Evolutionary conservation across 30 jellyfish, hydroid and myxozoan species (phyloP).

Genomic region (Turritopsis dohrnii): DNA sequence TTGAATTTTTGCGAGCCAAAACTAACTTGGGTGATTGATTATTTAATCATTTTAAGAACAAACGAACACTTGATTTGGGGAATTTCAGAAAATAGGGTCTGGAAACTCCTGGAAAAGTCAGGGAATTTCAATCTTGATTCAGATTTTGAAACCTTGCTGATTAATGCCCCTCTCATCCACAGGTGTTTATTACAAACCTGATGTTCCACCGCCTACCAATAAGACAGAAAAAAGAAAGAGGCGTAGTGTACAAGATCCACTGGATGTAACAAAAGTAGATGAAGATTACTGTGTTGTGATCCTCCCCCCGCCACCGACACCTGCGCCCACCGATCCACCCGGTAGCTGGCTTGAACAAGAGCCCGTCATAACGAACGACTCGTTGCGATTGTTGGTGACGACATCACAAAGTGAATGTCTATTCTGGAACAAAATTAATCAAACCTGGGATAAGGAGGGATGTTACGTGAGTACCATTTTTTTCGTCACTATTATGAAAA

Average conservation of each 20-base stretch:
- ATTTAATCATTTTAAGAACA: too few relatives aligned
- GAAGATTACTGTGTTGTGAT: conserved; percentile 24
- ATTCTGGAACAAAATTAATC: background rate
- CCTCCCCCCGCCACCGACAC: conserved; percentile 21
- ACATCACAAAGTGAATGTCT: conserved; percentile 7
- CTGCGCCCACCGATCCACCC: conserved; percentile 16
- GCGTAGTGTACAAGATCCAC: background rate
- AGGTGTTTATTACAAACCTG: background rate
- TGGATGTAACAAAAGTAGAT: conserved; percentile 10
- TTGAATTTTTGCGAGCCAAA: too few relatives aligned
- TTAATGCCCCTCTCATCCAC: background rate
- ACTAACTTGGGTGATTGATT: too few relatives aligned
- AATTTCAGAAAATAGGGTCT: too few relatives aligned
- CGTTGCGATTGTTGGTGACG: background rate
- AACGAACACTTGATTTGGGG: too few relatives aligned
- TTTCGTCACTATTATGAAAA: too few relatives aligned
- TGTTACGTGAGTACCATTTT: background rate
- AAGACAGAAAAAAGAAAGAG: conserved; percentile 4
- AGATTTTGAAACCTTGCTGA: too few relatives aligned
- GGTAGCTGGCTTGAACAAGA: background rate
- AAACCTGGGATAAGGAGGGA: background rate
- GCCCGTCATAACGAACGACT: background rate
- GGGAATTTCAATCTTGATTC: too few relatives aligned
- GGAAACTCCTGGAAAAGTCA: too few relatives aligned
- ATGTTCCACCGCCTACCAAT: background rate